A percentile compares a stretch with the other conserved stretches of the same genome.
phyloP scores from a whole-genome alignment of 2,113 vertebrate species.

The Hiodon alosoides region DNA sequence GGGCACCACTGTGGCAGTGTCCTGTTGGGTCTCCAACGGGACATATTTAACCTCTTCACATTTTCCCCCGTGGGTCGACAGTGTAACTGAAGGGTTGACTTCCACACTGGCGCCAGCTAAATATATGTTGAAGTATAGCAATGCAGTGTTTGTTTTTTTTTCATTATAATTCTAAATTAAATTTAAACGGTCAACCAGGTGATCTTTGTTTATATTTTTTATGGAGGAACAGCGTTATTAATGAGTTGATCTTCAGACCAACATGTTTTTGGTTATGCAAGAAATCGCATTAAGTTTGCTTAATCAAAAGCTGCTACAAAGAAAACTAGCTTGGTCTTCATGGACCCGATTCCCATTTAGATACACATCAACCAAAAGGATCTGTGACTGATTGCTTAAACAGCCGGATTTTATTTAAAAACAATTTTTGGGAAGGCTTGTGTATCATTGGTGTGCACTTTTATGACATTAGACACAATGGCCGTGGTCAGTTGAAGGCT shows the following conservation, averaged over 20 bases:
- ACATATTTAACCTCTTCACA: no score
- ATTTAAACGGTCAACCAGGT: no score
- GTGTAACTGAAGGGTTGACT: no score
- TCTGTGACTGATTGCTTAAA: neutral
- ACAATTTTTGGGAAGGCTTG: constrained; percentile 11
- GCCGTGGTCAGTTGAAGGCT: constrained; percentile 54
- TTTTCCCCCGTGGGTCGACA: no score
- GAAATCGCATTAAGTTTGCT: neutral
- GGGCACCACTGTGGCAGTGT: neutral
- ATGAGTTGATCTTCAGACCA: no score
- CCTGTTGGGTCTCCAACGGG: no score
- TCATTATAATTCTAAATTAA: no score
- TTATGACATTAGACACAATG: constrained; percentile 60
- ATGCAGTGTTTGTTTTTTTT: no score
- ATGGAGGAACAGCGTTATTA: no score
- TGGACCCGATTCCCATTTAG: constrained; percentile 1
- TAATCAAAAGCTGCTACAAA: neutral
- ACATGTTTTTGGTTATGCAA: neutral
- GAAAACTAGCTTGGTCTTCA: neutral
- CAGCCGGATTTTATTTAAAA: neutral
- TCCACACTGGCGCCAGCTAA: no score
- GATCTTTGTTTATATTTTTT: no score
- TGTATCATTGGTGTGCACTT: constrained; percentile 36
- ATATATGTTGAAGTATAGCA: no score
- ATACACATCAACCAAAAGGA: neutral